A percentile compares a stretch with the other conserved stretches of the same genome.
Conservation (phyloP, 2,797 vertebrate genomes). For the Nyctibius grandis region DNA sequence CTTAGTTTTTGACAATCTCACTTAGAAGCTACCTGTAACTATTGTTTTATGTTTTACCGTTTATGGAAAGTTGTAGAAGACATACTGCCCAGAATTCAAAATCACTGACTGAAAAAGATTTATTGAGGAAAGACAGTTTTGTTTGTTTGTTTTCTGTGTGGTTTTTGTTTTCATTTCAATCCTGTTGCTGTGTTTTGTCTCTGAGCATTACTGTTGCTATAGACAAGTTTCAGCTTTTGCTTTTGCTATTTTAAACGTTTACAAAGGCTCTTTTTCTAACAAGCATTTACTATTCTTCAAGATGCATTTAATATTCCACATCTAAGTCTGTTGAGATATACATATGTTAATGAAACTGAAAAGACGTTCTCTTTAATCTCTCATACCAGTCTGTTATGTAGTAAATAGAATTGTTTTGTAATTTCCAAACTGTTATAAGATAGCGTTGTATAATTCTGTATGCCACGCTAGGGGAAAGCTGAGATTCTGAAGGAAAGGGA, state of each 20-base stretch:
- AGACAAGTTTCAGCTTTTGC: slow-evolving; percentile 32
- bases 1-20: neutral
- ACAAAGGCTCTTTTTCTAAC: slow-evolving; percentile 66
- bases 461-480: rapidly evolving
- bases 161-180: slow-evolving; percentile 26
- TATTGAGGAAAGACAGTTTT: neutral
- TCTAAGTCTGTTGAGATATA: slow-evolving; percentile 65
- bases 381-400: slow-evolving; percentile 3
- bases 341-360: slow-evolving; percentile 53
- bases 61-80: neutral
- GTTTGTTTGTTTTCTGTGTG: slow-evolving; percentile 18
- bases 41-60: neutral
- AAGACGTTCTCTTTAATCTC: slow-evolving; percentile 41
- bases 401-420: slow-evolving; percentile 35
- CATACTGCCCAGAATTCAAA: neutral
- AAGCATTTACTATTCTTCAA: slow-evolving; percentile 53
- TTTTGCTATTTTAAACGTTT: slow-evolving; percentile 55
- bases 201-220: neutral
- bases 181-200: neutral
- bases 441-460: neutral
- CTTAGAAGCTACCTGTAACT: neutral
- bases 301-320: slow-evolving; percentile 62
- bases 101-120: neutral
- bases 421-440: neutral
- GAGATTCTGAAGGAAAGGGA: neutral